phyloP scores from a whole-genome alignment of 2,888 invertebrate species.

The Cephus sareptanus region DNA sequence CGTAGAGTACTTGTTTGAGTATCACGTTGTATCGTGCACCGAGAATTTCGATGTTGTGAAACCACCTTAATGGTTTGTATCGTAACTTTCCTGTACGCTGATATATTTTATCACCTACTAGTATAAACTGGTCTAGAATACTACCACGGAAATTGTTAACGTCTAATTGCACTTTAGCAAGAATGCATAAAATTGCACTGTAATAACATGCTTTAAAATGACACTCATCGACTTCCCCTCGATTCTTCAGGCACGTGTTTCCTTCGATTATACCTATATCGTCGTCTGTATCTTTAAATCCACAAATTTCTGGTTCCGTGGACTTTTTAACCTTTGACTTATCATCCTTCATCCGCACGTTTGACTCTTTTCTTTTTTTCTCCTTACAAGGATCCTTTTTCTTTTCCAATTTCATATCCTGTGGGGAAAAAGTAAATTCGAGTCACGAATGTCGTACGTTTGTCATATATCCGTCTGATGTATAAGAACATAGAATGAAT shows the following conservation, averaged over 20 bases:
- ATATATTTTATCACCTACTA: conserved; percentile 44
- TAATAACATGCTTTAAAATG: conserved; percentile 56
- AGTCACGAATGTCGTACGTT: background rate
- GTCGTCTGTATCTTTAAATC: conserved; percentile 43
- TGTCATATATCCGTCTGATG: background rate
- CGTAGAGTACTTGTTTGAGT: conserved; percentile 47
- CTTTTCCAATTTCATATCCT: conserved; percentile 8
- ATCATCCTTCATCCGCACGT: conserved; percentile 17
- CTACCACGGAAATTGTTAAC: conserved; percentile 38
- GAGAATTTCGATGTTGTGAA: conserved; percentile 49
- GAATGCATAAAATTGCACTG: conserved; percentile 51
- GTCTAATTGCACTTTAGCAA: conserved; percentile 48
- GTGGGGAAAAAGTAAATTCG: background rate
- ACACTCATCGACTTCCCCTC: conserved; percentile 28
- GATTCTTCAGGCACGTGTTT: conserved; percentile 38
- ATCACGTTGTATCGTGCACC: conserved; percentile 46
- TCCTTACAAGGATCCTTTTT: conserved; percentile 8
- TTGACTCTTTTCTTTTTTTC: conserved; percentile 8
- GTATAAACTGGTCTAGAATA: conserved; percentile 48
- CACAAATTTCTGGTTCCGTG: conserved; percentile 27
- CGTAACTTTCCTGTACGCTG: conserved; percentile 43
- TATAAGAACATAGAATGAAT: background rate
- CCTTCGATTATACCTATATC: conserved; percentile 45
- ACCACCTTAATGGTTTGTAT: conserved; percentile 46
- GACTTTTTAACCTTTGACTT: conserved; percentile 16